Evolutionary conservation across 2,797 vertebrate species (phyloP).

Genomic region (Scleropages formosus): DNA sequence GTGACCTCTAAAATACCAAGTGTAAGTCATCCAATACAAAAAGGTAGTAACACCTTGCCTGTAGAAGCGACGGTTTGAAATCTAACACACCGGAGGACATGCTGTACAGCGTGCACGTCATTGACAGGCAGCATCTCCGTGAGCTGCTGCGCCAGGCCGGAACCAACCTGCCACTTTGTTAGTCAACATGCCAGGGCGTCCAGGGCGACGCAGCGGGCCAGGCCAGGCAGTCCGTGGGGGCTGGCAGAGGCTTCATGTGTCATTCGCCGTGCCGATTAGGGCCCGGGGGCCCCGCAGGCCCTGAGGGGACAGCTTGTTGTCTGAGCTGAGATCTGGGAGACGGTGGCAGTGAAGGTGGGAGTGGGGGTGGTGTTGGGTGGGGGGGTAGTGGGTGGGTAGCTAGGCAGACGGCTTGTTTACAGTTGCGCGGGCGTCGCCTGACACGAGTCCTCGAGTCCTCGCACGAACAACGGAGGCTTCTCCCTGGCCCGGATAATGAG

Average conservation of each 20-base stretch:
- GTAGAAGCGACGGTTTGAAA: background rate
- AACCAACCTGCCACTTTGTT: conserved; percentile 28
- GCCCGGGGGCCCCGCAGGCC: background rate
- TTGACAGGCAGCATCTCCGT: conserved; percentile 6
- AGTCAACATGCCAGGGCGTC: background rate
- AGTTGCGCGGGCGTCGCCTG: conserved; percentile 22
- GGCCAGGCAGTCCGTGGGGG: background rate
- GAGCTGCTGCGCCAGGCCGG: background rate
- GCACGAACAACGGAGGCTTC: conserved; percentile 37
- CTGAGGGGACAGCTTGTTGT: conserved; percentile 22
- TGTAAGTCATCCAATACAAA: background rate
- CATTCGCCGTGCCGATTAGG: conserved; percentile 13
- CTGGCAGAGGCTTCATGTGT: conserved; percentile 22
- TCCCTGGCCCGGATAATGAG: conserved; percentile 55
- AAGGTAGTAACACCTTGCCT: background rate
- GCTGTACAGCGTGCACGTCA: background rate
- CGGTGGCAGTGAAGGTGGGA: conserved; percentile 5
- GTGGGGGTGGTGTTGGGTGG: background rate
- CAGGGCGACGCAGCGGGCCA: background rate
- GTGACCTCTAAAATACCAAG: no score
- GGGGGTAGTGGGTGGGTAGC: conserved; percentile 22
- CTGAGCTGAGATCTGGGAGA: conserved; percentile 19
- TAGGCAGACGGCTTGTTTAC: conserved; percentile 23
- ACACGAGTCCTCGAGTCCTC: conserved; percentile 44
- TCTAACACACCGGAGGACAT: background rate